These are phyloP conservation scores for Limonius californicus DNA, from an alignment of 1,140 invertebrate species.

Conservation along the genomic window DNA sequence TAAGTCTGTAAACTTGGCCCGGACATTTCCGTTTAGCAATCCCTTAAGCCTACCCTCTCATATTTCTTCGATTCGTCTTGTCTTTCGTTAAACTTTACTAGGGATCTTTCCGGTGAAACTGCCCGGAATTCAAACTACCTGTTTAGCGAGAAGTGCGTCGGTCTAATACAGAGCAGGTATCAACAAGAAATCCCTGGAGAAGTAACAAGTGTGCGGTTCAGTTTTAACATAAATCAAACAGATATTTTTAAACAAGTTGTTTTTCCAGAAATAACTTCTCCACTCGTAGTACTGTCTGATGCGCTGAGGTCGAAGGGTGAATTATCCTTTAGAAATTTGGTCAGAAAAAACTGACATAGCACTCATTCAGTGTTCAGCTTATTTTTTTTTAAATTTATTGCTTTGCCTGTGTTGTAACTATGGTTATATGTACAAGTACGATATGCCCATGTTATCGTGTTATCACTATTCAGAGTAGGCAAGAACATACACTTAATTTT, in stretches of 20 bases:
- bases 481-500: no score
- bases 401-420: no score
- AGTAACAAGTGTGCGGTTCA: neutral
- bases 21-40: conserved; percentile 1
- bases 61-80: conserved; percentile 11
- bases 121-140: conserved; percentile 11
- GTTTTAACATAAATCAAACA: neutral
- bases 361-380: no score
- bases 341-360: no score
- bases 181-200: conserved; percentile 4
- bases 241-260: neutral
- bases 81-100: conserved; percentile 12
- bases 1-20: conserved; percentile 1
- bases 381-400: no score
- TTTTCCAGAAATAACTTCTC: no score
- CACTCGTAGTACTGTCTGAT: no score
- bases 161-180: conserved; percentile 1
- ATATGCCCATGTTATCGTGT: no score
- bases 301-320: no score
- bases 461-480: no score
- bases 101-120: neutral
- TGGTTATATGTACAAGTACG: no score
- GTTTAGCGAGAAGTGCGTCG: neutral
- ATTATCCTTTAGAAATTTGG: no score
- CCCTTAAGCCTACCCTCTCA: conserved; percentile 2